Evolutionary conservation across 2,113 vertebrate species (phyloP), one percentile per base, ranked within the genome.

Genomic region (Camarhynchus parvulus): DNA sequence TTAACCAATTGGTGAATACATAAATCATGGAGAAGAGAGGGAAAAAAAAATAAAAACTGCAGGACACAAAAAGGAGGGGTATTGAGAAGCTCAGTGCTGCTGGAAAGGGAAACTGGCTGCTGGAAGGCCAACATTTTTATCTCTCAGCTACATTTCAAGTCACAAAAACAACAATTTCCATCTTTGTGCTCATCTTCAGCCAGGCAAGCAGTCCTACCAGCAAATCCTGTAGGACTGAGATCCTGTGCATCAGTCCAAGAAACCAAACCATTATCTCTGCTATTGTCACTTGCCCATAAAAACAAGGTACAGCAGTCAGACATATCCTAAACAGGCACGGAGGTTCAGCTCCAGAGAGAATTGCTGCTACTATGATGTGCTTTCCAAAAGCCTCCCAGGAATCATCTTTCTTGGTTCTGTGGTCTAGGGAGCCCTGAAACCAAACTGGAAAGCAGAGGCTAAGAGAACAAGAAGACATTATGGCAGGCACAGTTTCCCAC

Each of bases 291-390:
- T 83, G 27, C 22, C 33, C 47, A 49, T 59, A 70, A 86, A 77
- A 68, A 25, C 0, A 2, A 81, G 69, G 42, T 22, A 59, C 0
- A 5, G 35, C 53, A 42, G 37, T 13, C 1, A 0, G 28, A 82
- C 7, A 2, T 13, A 56, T 7, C 30, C 55, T 56, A 28, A 42
- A 70, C 18, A 41, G 0, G 1, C 35, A 35, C 0, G 1, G 3
- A 83, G 21, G 24, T 62, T 82, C 2, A 0, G 28, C n/a, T 91
- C 44, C 59, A 84, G 18, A 80, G 5, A 66, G n/a, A 80, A 81
- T 0, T 59, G 27, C 35, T 86, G 64, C 76, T 74, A 20, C 50
- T 56, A 17, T 0, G 0, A 49, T 4, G 5, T 11, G 13, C 24
- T 91, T 90, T 59, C 55, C 39, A 88, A 93, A 80, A 86, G 42